Evolutionary conservation across 2,797 vertebrate species (phyloP).

Genomic region (Chelon auratus): DNA sequence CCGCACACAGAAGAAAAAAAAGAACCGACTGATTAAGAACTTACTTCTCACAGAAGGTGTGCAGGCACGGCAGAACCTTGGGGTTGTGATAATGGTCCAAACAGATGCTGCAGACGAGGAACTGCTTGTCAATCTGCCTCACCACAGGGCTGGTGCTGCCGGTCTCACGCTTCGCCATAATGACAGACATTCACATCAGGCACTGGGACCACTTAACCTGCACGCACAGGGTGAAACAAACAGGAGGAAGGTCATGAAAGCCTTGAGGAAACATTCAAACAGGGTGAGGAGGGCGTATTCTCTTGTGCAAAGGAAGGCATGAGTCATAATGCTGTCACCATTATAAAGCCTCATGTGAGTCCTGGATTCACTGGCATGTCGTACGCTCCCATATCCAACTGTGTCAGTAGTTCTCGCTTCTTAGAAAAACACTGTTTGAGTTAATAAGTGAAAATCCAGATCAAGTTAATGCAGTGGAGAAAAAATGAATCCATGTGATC

Average conservation of each 20-base stretch:
- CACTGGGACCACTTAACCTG: slow-evolving; percentile 69
- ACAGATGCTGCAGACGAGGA: slow-evolving; percentile 96
- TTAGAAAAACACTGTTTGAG: slow-evolving; percentile 43
- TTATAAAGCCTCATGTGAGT: slow-evolving; percentile 35
- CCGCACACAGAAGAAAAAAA: not conserved
- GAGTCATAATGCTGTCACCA: slow-evolving; percentile 54
- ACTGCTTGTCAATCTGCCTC: slow-evolving; percentile 95
- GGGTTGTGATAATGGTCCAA: slow-evolving; percentile 93
- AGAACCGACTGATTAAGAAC: slow-evolving; percentile 13
- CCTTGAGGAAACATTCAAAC: slow-evolving; percentile 35
- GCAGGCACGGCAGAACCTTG: slow-evolving; percentile 93
- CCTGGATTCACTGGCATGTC: slow-evolving; percentile 24
- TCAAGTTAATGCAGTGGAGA: slow-evolving; percentile 24
- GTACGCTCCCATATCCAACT: slow-evolving; percentile 28
- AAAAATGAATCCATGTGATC: slow-evolving; percentile 39
- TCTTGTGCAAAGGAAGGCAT: slow-evolving; percentile 54
- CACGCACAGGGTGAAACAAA: slow-evolving; percentile 34
- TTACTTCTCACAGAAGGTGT: slow-evolving; percentile 96
- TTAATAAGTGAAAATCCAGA: slow-evolving; percentile 40
- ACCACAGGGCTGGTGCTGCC: slow-evolving; percentile 93
- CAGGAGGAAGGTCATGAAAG: slow-evolving; percentile 47
- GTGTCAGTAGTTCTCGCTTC: slow-evolving; percentile 31
- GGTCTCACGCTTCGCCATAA: slow-evolving; percentile 90
- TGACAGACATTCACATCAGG: slow-evolving; percentile 80
- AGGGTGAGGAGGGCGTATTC: slow-evolving; percentile 31